Conservation (phyloP, 2,888 invertebrate genomes). For the Dryomyza anilis region DNA sequence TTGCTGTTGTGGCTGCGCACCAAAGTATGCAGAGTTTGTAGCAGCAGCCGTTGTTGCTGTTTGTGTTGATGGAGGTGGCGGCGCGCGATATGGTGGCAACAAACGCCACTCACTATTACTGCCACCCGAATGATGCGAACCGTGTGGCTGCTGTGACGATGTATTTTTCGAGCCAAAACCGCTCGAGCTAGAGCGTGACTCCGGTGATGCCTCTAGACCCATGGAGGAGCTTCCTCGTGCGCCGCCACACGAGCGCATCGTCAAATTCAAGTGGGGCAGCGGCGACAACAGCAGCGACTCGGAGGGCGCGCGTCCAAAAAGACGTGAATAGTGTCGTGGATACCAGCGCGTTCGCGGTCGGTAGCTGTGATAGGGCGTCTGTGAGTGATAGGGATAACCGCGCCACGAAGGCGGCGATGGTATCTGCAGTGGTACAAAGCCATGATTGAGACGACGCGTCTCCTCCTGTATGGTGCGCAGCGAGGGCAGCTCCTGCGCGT, state of each 20-base stretch:
- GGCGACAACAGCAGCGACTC: constrained; percentile 70
- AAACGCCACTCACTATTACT: constrained; percentile 77
- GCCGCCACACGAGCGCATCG: constrained; percentile 34
- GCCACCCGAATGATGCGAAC: constrained; percentile 74
- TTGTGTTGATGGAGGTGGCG: constrained; percentile 67
- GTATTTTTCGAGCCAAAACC: constrained; percentile 92
- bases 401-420: constrained; percentile 68
- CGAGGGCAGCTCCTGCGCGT: constrained; percentile 76
- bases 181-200: constrained; percentile 85
- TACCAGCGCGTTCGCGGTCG: constrained; percentile 70
- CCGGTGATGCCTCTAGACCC: constrained; percentile 78
- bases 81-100: constrained; percentile 77
- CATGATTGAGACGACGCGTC: constrained; percentile 63
- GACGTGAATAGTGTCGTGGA: constrained; percentile 70
- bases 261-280: constrained; percentile 61
- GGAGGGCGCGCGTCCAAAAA: constrained; percentile 71
- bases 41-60: constrained; percentile 62
- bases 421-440: constrained; percentile 69
- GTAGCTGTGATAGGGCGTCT: constrained; percentile 59
- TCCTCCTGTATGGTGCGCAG: constrained; percentile 75
- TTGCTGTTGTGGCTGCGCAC: constrained; percentile 34
- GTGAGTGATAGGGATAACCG: constrained; percentile 59
- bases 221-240: constrained; percentile 35
- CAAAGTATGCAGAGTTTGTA: constrained; percentile 44
- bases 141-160: constrained; percentile 76